These are phyloP conservation scores for Leptoteleia sp. DNA, from an alignment of 1,140 invertebrate species.

Conservation along the genomic window DNA sequence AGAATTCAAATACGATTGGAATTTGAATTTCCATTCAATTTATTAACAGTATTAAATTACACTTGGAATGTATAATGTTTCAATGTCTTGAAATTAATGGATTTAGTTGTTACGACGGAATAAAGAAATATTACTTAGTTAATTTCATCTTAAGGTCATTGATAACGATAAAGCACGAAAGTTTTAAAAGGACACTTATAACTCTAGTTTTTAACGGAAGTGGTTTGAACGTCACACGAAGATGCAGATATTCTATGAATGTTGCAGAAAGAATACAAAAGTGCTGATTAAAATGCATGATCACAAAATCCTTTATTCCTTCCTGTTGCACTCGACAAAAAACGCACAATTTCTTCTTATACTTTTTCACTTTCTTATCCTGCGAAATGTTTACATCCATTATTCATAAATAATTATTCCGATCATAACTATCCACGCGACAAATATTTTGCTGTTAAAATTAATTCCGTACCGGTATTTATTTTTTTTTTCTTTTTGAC, in stretches of 20 bases:
- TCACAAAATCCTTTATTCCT: constrained; percentile 31
- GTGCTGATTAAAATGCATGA: constrained; percentile 39
- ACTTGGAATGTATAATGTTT: too few relatives aligned
- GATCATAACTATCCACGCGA: not conserved
- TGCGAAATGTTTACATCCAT: constrained; percentile 17
- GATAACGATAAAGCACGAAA: not conserved
- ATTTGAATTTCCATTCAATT: too few relatives aligned
- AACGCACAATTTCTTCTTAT: constrained; percentile 7
- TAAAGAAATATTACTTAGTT: constrained; percentile 1
- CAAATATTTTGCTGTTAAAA: constrained; percentile 11
- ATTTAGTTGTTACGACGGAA: too few relatives aligned
- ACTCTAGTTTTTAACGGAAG: constrained; percentile 2
- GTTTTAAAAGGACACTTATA: constrained; percentile 8
- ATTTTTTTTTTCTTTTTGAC: too few relatives aligned
- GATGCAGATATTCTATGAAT: constrained; percentile 26
- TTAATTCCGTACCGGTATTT: too few relatives aligned
- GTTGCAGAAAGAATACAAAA: constrained; percentile 15
- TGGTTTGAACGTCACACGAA: not conserved
- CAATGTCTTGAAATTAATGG: too few relatives aligned
- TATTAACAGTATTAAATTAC: too few relatives aligned
- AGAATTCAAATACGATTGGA: too few relatives aligned
- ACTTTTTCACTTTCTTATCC: not conserved
- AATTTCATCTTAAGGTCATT: not conserved
- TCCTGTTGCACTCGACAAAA: constrained; percentile 14
- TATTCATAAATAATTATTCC: constrained; percentile 27